phyloP scores from a whole-genome alignment of 2,797 vertebrate species.

The Labeo calbasu region DNA sequence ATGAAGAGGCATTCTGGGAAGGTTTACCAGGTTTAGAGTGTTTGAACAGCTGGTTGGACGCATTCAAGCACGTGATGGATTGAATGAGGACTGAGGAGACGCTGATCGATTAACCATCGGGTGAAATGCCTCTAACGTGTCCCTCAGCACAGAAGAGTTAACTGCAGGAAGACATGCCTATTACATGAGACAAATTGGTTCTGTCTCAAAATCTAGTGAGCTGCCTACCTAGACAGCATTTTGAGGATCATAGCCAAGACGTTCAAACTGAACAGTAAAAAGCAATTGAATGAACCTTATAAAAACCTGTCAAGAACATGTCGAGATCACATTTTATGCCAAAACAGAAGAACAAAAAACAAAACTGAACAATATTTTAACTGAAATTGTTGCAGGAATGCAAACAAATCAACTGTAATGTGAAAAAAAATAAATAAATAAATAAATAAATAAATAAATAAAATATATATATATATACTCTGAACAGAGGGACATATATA shows the following conservation, averaged over 20 bases:
- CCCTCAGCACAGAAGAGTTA: slow-evolving; percentile 11
- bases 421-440: no score
- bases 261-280: background rate
- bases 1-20: slow-evolving; percentile 4
- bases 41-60: slow-evolving; percentile 36
- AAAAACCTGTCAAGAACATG: background rate
- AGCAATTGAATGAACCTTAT: background rate
- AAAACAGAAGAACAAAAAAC: background rate
- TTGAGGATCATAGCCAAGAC: background rate
- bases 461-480: no score
- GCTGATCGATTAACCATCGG: slow-evolving; percentile 30
- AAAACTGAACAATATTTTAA: no score
- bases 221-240: no score
- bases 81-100: background rate
- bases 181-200: background rate
- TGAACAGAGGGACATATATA: no score
- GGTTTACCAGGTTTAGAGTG: slow-evolving; percentile 26
- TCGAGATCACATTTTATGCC: background rate
- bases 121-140: slow-evolving; percentile 1
- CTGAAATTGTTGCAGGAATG: background rate
- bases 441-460: no score
- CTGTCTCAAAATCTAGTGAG: background rate
- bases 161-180: slow-evolving; percentile 19
- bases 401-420: background rate
- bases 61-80: background rate